Conservation (phyloP, 1,140 invertebrate species). For the Tetramorium simillimum region DNA sequence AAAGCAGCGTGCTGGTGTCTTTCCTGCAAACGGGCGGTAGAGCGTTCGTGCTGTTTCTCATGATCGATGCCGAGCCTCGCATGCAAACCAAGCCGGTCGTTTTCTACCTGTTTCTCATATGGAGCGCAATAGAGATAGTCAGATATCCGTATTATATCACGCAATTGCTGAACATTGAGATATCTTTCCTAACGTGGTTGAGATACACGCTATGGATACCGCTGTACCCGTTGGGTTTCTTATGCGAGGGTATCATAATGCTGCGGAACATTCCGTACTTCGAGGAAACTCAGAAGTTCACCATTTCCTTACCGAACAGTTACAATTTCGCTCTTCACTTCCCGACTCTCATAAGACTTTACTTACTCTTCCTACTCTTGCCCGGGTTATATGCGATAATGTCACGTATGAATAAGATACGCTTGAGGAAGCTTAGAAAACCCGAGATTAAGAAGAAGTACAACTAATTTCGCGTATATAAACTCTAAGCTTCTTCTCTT, state of each 20-base stretch:
- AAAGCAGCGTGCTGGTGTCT: conserved; percentile 88
- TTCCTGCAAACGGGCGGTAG: conserved; percentile 92
- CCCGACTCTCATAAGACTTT: conserved; percentile 91
- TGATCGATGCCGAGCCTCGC: conserved; percentile 93
- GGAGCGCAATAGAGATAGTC: conserved; percentile 93
- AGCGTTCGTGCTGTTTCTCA: conserved; percentile 92
- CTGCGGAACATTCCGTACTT: conserved; percentile 95
- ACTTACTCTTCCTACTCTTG: conserved; percentile 91
- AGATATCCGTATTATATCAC: conserved; percentile 97
- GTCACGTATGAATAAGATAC: conserved; percentile 91
- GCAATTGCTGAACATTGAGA: conserved; percentile 91
- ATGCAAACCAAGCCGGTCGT: conserved; percentile 95
- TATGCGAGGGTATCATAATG: conserved; percentile 94
- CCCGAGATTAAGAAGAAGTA: conserved; percentile 50
- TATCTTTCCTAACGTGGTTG: conserved; percentile 94
- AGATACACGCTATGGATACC: conserved; percentile 97
- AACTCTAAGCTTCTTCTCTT: not conserved
- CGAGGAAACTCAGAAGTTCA: conserved; percentile 93
- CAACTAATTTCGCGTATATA: conserved; percentile 22
- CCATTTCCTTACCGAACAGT: conserved; percentile 92
- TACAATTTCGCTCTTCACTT: conserved; percentile 96
- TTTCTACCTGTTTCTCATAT: conserved; percentile 94
- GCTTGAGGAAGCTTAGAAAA: conserved; percentile 87
- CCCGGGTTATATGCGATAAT: conserved; percentile 92
- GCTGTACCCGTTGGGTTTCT: conserved; percentile 95